phyloP scores from a whole-genome alignment of 2,888 invertebrate genomes.

The Hanleya hanleyi region DNA sequence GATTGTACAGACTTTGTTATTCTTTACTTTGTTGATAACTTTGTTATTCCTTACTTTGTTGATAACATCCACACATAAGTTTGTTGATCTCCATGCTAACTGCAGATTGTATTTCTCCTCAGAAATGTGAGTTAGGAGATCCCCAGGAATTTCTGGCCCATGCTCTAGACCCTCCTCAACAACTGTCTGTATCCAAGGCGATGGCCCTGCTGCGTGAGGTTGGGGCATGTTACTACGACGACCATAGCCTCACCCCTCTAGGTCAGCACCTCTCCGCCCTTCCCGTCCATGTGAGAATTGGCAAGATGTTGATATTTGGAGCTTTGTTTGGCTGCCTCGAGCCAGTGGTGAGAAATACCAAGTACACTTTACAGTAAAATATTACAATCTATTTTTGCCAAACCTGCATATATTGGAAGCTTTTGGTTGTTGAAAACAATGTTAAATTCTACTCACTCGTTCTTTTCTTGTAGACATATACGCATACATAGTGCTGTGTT shows the following conservation, averaged over 20 bases:
- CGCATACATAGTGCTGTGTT: too few relatives aligned
- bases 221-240: conserved; percentile 62
- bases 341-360: conserved; percentile 68
- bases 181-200: conserved; percentile 56
- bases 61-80: too few relatives aligned
- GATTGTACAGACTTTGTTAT: too few relatives aligned
- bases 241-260: conserved; percentile 63
- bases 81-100: too few relatives aligned
- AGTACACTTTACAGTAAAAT: too few relatives aligned
- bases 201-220: conserved; percentile 65
- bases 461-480: too few relatives aligned
- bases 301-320: conserved; percentile 69
- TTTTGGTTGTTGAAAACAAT: too few relatives aligned
- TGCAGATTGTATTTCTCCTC: conserved; percentile 18
- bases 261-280: conserved; percentile 69
- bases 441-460: too few relatives aligned
- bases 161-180: conserved; percentile 65
- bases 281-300: conserved; percentile 69
- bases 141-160: conserved; percentile 61
- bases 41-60: too few relatives aligned
- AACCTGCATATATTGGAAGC: too few relatives aligned
- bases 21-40: too few relatives aligned
- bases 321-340: conserved; percentile 69
- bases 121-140: conserved; percentile 69
- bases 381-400: too few relatives aligned